Evolutionary conservation across 2,888 invertebrate genomes (phyloP).

Genomic region (Tortricodes alternella): DNA sequence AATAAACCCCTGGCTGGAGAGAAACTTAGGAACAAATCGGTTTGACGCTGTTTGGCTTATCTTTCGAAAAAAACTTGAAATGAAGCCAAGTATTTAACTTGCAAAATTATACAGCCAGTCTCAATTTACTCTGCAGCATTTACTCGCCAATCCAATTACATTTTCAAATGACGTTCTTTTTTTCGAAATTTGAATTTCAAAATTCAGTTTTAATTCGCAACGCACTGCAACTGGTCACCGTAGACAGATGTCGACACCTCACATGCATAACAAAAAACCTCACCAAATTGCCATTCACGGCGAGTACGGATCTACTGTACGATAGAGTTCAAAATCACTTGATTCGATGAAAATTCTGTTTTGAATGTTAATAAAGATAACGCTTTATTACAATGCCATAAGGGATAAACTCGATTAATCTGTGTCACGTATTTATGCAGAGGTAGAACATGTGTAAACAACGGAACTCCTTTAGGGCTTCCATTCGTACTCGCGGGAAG

Average conservation of each 20-base stretch:
- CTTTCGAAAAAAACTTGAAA: not conserved
- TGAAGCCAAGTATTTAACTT: not conserved
- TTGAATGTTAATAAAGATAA: too few species aligned
- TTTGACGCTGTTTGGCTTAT: not conserved
- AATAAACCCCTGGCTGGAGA: not conserved
- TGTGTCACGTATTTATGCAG: too few species aligned
- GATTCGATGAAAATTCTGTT: not conserved
- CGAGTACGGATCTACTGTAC: not conserved
- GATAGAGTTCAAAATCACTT: conserved; percentile 8
- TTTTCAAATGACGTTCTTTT: not conserved
- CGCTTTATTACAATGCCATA: too few species aligned
- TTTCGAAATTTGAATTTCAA: conserved; percentile 8
- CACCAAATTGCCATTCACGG: not conserved
- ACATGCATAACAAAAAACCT: conserved; percentile 43
- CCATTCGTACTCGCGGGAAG: conserved; percentile 28
- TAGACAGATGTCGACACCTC: conserved; percentile 48
- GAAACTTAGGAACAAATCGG: not conserved
- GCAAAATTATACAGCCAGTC: not conserved
- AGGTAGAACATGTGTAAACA: conserved; percentile 2
- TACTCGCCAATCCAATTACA: not conserved
- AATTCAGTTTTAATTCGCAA: conserved; percentile 20
- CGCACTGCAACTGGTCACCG: conserved; percentile 15
- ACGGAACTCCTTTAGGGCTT: conserved; percentile 29
- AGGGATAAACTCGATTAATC: too few species aligned
- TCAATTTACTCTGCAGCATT: not conserved